Base-by-base conservation (phyloP, 2,797 vertebrate species). In the Enteromius trimaculatus region DNA sequence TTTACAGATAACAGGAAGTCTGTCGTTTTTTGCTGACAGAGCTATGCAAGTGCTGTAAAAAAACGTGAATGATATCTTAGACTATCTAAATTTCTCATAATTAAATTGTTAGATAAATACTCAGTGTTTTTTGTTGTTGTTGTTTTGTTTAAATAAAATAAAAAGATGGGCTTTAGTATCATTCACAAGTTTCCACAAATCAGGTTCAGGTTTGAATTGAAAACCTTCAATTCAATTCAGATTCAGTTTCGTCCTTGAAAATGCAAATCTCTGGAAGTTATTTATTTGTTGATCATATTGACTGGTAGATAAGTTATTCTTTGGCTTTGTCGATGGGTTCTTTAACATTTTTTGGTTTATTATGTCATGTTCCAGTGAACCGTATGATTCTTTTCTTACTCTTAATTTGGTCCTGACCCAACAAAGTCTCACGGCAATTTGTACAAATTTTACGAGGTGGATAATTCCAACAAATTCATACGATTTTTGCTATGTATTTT, bases 11-110 rank as follows among this genome's bases (percentile, higher is more conserved):
- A 37, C 29, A 66, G 37, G 13, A 39, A 84, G 62, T 77, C 77
- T 77, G n/a, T 77, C 62, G 87, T 86, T 71, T 71, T 76, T 85
- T 70, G 6, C 74, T 70, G 39, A 77, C 64, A 55, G 42, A 53
- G 82, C 65, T 76, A 60, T 39, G 69, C 7, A 64, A 31, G 69
- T 84, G 16, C 60, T 23, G 1, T 44, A 70, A 81, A 49, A 34
- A 70, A 75, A 55, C n/a, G 14, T 31, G 64, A 60, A 77, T 76
- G 39, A 76, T 72, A 76, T 81, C 44, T 58, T 77, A 58, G 65
- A 79, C 19, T n/a, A 34, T 39, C 66, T 85, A 60, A 34, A 39
- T 70, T 6, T 17, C 16, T 71, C 14, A 31, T 71, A 82, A 17
- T 65, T 49, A 44, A 29, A 49, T 68, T 70, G 44, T 70, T 29